phyloP scores from a whole-genome alignment of 2,888 invertebrate species.

The Drymonia ruficornis region DNA sequence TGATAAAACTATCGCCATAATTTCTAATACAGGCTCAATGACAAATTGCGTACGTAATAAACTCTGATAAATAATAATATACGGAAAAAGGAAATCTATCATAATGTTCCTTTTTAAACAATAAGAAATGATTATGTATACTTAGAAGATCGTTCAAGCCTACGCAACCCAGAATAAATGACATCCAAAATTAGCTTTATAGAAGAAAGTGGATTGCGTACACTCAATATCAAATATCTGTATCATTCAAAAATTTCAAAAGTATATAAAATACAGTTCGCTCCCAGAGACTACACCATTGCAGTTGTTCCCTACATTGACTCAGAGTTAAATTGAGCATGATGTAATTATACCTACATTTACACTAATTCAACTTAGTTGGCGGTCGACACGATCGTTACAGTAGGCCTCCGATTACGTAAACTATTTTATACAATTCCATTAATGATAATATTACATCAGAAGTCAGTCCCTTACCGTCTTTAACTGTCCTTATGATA shows the following conservation, averaged over 20 bases:
- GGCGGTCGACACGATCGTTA: slow-evolving; percentile 68
- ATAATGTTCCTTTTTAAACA: not conserved
- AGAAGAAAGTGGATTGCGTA: slow-evolving; percentile 38
- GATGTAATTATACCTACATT: slow-evolving; percentile 73
- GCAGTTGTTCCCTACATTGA: slow-evolving; percentile 68
- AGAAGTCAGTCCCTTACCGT: slow-evolving; percentile 78
- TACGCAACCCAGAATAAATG: slow-evolving; percentile 26
- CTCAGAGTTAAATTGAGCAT: slow-evolving; percentile 81
- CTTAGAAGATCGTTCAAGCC: slow-evolving; percentile 20
- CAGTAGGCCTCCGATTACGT: slow-evolving; percentile 75
- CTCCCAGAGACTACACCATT: slow-evolving; percentile 57
- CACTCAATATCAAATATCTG: slow-evolving; percentile 30
- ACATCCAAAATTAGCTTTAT: slow-evolving; percentile 17
- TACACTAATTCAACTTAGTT: slow-evolving; percentile 79
- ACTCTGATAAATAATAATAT: not conserved
- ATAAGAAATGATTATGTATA: not conserved
- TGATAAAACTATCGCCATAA: not conserved
- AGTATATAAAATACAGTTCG: slow-evolving; percentile 52
- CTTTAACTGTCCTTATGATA: slow-evolving; percentile 75
- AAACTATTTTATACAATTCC: slow-evolving; percentile 77
- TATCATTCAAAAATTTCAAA: slow-evolving; percentile 25
- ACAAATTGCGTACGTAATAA: not conserved
- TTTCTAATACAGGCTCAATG: too few species aligned
- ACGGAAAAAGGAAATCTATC: not conserved
- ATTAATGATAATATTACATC: slow-evolving; percentile 78